These are phyloP conservation scores for Platanista minor DNA, from an alignment of 2,113 vertebrate genomes.

Conservation along the genomic window DNA sequence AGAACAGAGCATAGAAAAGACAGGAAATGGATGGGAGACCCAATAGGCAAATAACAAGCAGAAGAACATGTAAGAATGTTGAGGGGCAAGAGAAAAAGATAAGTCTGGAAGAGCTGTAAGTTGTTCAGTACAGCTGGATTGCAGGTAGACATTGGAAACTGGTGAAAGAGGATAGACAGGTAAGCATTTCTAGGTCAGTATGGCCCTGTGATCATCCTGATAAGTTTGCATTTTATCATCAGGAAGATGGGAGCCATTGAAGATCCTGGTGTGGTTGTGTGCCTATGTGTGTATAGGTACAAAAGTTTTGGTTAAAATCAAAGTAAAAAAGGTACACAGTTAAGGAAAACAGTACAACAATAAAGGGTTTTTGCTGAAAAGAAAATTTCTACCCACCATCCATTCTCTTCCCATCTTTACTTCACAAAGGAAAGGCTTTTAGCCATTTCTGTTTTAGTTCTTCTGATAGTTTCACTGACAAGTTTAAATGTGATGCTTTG, in stretches of 20 bases:
- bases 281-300: not conserved
- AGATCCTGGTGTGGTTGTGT: not conserved
- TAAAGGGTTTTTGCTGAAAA: not conserved
- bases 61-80: not conserved
- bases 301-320: not conserved
- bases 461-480: not conserved
- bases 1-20: not conserved
- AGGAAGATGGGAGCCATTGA: not conserved
- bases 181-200: not conserved
- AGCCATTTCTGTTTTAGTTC: not conserved
- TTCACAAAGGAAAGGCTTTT: not conserved
- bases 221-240: not conserved
- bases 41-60: not conserved
- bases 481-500: not conserved
- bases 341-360: not conserved
- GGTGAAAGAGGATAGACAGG: not conserved
- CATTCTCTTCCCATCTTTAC: not conserved
- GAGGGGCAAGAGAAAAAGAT: not conserved
- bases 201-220: not conserved
- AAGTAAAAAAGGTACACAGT: not conserved
- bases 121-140: not conserved
- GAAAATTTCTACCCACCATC: not conserved
- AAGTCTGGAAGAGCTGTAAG: not conserved
- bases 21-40: not conserved
- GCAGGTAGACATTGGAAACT: not conserved